phyloP scores from a whole-genome alignment of 1,140 invertebrate species.

The Tetramorium simillimum region DNA sequence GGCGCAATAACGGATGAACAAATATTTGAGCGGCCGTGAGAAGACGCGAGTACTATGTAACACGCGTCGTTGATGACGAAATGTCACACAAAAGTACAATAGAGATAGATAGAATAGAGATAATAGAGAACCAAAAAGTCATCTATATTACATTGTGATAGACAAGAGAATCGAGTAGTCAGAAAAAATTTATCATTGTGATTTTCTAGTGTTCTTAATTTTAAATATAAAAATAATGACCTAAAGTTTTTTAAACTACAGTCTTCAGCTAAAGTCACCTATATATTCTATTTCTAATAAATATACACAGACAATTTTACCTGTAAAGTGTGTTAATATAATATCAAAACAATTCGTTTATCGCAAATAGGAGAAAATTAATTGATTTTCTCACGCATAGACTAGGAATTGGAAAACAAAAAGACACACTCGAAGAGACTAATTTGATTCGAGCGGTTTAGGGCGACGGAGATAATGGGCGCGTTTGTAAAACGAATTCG shows the following conservation, averaged over 20 bases:
- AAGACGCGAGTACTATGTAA: slow-evolving; percentile 50
- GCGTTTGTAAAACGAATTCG: slow-evolving; percentile 20
- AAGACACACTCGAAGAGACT: neutral
- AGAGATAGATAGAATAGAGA: neutral
- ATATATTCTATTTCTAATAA: neutral
- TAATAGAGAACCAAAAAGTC: neutral
- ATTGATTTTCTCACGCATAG: neutral
- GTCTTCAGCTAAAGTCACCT: neutral
- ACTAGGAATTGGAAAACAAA: neutral
- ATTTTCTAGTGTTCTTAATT: neutral
- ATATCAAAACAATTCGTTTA: neutral
- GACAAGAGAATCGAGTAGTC: neutral
- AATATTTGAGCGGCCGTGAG: slow-evolving; percentile 68
- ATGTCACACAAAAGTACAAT: slow-evolving; percentile 16
- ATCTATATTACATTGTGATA: neutral
- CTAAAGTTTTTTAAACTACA: neutral
- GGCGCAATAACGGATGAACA: slow-evolving; percentile 64
- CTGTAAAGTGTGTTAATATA: neutral
- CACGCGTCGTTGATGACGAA: slow-evolving; percentile 47
- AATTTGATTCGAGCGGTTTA: neutral
- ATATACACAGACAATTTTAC: neutral
- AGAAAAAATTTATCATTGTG: neutral
- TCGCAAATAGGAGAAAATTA: neutral
- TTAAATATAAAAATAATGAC: neutral
- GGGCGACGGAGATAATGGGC: neutral